These are phyloP conservation scores for Coecobrya sp. DNA, from an alignment of 2,888 invertebrate species.

Conservation along the genomic window DNA sequence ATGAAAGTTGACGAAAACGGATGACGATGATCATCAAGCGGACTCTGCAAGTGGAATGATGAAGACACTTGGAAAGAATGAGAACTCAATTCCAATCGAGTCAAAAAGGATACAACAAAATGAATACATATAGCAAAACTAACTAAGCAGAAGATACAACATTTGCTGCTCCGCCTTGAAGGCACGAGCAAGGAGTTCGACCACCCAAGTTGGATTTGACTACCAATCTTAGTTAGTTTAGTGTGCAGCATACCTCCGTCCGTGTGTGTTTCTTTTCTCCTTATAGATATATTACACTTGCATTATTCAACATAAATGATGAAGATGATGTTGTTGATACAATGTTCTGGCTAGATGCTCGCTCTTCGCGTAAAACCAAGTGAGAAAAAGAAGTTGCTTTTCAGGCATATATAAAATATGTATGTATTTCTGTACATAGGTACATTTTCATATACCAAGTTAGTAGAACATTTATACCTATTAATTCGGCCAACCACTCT, in stretches of 20 bases:
- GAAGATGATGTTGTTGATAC: slow-evolving; percentile 73
- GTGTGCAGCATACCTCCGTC: slow-evolving; percentile 82
- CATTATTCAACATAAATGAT: slow-evolving; percentile 76
- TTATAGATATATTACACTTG: slow-evolving; percentile 53
- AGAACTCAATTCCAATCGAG: slow-evolving; percentile 86
- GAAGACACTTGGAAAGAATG: slow-evolving; percentile 86
- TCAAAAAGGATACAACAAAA: slow-evolving; percentile 82
- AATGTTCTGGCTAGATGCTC: slow-evolving; percentile 66
- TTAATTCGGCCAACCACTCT: slow-evolving; percentile 41
- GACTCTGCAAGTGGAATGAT: slow-evolving; percentile 86
- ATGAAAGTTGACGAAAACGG: slow-evolving; percentile 75
- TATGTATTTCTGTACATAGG: neutral
- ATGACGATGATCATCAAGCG: slow-evolving; percentile 77
- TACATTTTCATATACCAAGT: slow-evolving; percentile 21
- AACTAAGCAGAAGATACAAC: slow-evolving; percentile 84
- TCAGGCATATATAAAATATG: slow-evolving; percentile 7
- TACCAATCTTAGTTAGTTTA: slow-evolving; percentile 86
- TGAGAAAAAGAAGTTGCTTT: slow-evolving; percentile 48
- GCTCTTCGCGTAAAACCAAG: slow-evolving; percentile 57
- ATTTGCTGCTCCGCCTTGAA: slow-evolving; percentile 86
- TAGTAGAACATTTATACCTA: slow-evolving; percentile 27
- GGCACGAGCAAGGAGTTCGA: slow-evolving; percentile 86
- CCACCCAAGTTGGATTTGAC: slow-evolving; percentile 86
- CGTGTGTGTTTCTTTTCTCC: slow-evolving; percentile 77
- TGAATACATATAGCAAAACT: slow-evolving; percentile 82